Evolutionary conservation across 2,113 vertebrate genomes (phyloP).

Genomic region (Amphiprion ocellaris): DNA sequence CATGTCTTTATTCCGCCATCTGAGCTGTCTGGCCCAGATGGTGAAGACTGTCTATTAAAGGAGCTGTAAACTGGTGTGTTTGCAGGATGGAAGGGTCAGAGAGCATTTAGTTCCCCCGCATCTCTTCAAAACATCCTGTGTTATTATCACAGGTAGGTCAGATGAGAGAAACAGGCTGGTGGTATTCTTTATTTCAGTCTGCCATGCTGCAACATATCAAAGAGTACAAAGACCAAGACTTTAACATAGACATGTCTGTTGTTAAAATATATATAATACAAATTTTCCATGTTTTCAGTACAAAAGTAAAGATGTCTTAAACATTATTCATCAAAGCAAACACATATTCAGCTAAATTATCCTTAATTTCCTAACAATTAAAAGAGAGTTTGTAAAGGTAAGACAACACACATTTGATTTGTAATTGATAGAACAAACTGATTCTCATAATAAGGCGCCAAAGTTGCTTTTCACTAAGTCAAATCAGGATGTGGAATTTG

Average conservation of each 20-base stretch:
- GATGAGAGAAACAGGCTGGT: background rate
- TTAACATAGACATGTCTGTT: background rate
- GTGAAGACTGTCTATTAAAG: background rate
- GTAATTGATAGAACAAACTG: background rate
- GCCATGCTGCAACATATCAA: background rate
- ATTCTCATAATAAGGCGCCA: constrained; percentile 4
- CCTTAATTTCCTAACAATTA: constrained; percentile 15
- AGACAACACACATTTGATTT: background rate
- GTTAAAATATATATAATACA: background rate
- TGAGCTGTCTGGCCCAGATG: constrained; percentile 38
- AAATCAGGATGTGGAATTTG: background rate
- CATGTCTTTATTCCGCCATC: constrained; percentile 10
- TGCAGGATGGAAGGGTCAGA: background rate
- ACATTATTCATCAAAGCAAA: constrained; percentile 25
- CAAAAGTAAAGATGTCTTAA: constrained; percentile 23
- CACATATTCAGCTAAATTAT: constrained; percentile 8
- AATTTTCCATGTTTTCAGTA: background rate
- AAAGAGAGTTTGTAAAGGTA: background rate
- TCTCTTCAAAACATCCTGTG: background rate
- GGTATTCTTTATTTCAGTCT: constrained; percentile 49
- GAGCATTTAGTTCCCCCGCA: no score
- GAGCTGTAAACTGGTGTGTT: background rate
- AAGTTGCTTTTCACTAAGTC: background rate
- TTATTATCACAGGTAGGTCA: background rate
- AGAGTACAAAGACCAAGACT: background rate